Evolutionary conservation across 2,113 vertebrate species (phyloP).

Genomic region (Gymnobelideus leadbeateri): DNA sequence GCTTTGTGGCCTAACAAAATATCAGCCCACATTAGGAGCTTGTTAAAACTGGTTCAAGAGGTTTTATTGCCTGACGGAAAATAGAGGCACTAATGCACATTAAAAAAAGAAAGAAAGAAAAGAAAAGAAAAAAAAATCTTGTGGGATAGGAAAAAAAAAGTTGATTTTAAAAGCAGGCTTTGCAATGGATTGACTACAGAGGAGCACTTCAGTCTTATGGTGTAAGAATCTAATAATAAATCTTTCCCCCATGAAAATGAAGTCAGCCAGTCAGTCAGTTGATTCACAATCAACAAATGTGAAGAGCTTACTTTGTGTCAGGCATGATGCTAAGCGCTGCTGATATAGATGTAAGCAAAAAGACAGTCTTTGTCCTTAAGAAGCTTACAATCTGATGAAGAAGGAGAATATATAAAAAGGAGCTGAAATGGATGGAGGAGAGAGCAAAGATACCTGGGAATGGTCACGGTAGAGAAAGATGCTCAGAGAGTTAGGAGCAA

Average conservation of each 20-base stretch:
- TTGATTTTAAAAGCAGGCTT: not conserved
- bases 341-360: not conserved
- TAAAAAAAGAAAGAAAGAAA: not conserved
- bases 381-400: not conserved
- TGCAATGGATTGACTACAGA: not conserved
- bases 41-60: not conserved
- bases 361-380: not conserved
- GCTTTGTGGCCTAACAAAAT: conserved; percentile 9
- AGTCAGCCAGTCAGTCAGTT: no score
- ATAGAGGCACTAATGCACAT: not conserved
- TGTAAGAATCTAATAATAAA: not conserved
- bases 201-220: not conserved
- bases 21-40: not conserved
- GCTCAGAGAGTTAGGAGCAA: not conserved
- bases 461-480: not conserved
- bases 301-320: not conserved
- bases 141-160: not conserved
- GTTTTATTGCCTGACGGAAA: not conserved
- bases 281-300: not conserved
- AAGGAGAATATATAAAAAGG: not conserved
- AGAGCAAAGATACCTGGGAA: not conserved
- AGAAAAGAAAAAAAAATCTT: not conserved
- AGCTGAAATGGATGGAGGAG: not conserved
- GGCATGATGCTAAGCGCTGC: not conserved
- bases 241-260: not conserved